Evolutionary conservation across 2,113 vertebrate genomes (phyloP).

Genomic region (Aptenodytes forsteri): DNA sequence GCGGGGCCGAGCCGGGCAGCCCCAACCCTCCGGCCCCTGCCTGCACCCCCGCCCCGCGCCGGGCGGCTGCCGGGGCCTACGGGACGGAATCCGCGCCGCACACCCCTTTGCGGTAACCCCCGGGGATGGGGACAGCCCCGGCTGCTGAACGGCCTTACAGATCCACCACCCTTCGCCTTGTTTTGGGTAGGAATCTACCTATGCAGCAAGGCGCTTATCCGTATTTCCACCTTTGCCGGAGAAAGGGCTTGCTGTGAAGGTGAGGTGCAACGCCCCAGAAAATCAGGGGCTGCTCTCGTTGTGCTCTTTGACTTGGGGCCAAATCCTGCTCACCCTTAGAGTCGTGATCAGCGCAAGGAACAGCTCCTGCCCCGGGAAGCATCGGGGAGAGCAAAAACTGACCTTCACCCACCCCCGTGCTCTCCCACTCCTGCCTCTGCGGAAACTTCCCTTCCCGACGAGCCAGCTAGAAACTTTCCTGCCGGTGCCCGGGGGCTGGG

Average conservation of each 20-base stretch:
- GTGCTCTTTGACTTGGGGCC: neutral
- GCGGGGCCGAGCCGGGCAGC: neutral
- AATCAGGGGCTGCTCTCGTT: neutral
- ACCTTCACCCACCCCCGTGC: neutral
- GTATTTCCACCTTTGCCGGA: neutral
- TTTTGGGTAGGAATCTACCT: neutral
- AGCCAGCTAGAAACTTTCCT: neutral
- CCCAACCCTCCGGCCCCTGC: neutral
- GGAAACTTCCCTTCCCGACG: neutral
- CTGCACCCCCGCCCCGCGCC: accelerated
- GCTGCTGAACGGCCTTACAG: neutral
- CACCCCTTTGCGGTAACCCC: too few relatives aligned
- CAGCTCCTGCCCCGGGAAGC: neutral
- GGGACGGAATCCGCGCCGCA: accelerated
- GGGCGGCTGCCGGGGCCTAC: neutral
- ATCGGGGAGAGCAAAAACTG: neutral
- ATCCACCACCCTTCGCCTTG: neutral
- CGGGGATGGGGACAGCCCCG: too few relatives aligned
- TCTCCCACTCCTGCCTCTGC: neutral
- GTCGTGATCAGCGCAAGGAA: neutral
- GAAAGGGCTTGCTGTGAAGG: neutral
- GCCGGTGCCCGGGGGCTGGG: neutral
- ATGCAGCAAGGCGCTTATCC: neutral
- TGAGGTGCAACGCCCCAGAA: neutral
- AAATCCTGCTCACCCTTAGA: neutral